Conservation (phyloP, 2,113 vertebrate species). For the Mohoua ochrocephala region DNA sequence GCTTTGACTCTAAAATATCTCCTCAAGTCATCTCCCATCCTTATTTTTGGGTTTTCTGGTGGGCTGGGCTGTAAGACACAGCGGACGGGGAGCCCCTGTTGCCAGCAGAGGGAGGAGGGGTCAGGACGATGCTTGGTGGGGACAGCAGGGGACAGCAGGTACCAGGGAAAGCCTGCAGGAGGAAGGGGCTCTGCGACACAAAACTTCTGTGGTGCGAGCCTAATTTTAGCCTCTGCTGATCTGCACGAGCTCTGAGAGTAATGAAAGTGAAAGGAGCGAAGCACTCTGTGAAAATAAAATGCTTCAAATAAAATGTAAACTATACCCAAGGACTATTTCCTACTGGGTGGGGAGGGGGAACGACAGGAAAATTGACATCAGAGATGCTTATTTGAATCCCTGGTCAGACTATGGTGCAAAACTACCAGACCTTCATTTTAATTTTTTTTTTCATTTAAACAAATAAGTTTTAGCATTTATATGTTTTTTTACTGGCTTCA, state of each 20-base stretch:
- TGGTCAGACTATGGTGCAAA: neutral
- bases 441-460: neutral
- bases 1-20: neutral
- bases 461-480: neutral
- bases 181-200: neutral
- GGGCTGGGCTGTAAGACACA: rapidly evolving
- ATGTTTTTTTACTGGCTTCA: neutral
- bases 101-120: neutral
- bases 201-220: neutral
- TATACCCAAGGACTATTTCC: neutral
- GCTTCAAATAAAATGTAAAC: neutral
- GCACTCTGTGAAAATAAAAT: slow-evolving; percentile 32
- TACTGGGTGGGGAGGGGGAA: neutral
- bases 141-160: neutral
- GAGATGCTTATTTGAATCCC: neutral
- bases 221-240: neutral
- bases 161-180: neutral
- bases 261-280: neutral
- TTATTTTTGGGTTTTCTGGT: neutral
- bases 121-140: neutral
- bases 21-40: neutral
- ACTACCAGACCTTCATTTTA: neutral
- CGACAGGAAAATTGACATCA: neutral
- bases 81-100: neutral
- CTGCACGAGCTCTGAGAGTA: neutral